A percentile compares a stretch with the other conserved stretches of the same genome.
Evolutionary conservation across 2,888 invertebrate species (phyloP).

Genomic region (Azorinus chamasolen): DNA sequence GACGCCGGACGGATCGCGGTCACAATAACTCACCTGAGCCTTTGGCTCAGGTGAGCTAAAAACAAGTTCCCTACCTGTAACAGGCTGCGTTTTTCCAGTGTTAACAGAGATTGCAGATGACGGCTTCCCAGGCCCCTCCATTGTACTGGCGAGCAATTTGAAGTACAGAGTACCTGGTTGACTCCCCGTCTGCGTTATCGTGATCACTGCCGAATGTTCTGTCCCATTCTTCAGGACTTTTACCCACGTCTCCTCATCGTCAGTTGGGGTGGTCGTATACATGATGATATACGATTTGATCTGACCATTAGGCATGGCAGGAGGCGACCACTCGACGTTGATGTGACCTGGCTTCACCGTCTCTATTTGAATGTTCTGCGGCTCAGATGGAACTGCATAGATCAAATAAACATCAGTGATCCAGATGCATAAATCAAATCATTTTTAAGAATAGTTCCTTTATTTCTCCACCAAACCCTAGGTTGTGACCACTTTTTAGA

Average conservation of each 20-base stretch:
- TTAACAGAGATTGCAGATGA: conserved; percentile 65
- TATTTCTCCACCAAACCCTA: too few species aligned
- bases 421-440: too few species aligned
- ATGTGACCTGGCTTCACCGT: conserved; percentile 88
- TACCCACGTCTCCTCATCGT: conserved; percentile 40
- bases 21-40: too few species aligned
- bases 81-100: too few species aligned
- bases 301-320: conserved; percentile 88
- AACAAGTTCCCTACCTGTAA: too few species aligned
- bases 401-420: too few species aligned
- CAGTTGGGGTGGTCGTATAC: conserved; percentile 84
- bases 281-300: conserved; percentile 88
- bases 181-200: conserved; percentile 13
- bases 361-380: conserved; percentile 88
- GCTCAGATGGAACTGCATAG: conserved; percentile 88
- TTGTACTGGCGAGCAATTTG: conserved; percentile 87
- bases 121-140: conserved; percentile 87
- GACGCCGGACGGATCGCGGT: too few species aligned
- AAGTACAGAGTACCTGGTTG: conserved; percentile 84
- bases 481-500: too few species aligned
- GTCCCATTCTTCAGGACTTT: conserved; percentile 37
- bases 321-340: conserved; percentile 89
- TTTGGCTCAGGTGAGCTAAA: too few species aligned
- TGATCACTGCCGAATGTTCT: conserved; percentile 32
- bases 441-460: too few species aligned